Conservation (phyloP, 92 coral and sea anemone species). For the Palythoa grandis region DNA sequence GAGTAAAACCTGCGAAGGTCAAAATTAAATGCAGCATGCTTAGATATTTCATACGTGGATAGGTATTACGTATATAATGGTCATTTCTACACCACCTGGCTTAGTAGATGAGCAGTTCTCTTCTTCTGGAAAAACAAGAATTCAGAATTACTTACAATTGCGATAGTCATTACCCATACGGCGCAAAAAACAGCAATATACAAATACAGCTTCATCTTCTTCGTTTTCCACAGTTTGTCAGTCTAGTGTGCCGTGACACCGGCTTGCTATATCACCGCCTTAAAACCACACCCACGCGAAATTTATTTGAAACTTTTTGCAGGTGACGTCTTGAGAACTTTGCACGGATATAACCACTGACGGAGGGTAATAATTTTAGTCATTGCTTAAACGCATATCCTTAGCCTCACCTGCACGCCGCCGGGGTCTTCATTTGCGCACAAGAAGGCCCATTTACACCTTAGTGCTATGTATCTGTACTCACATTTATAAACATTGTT, state of each 20-base stretch:
- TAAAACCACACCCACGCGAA: neutral
- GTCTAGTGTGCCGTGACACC: neutral
- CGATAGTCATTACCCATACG: neutral
- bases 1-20: too few relatives aligned
- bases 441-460: neutral
- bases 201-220: neutral
- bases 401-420: neutral
- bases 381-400: neutral
- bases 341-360: neutral
- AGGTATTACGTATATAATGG: too few relatives aligned
- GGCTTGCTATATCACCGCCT: neutral
- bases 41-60: too few relatives aligned
- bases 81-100: too few relatives aligned
- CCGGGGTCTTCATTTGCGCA: neutral
- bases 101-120: too few relatives aligned
- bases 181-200: neutral
- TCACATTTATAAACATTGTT: neutral
- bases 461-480: neutral
- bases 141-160: neutral
- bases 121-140: too few relatives aligned
- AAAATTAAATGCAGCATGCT: too few relatives aligned
- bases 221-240: neutral
- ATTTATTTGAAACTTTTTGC: neutral
- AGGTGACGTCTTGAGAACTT: neutral
- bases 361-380: neutral